Percentiles rank a stretch among this genome's conserved stretches.
phyloP scores from a whole-genome alignment of 2,113 vertebrate species.

The Callionymus lyra region DNA sequence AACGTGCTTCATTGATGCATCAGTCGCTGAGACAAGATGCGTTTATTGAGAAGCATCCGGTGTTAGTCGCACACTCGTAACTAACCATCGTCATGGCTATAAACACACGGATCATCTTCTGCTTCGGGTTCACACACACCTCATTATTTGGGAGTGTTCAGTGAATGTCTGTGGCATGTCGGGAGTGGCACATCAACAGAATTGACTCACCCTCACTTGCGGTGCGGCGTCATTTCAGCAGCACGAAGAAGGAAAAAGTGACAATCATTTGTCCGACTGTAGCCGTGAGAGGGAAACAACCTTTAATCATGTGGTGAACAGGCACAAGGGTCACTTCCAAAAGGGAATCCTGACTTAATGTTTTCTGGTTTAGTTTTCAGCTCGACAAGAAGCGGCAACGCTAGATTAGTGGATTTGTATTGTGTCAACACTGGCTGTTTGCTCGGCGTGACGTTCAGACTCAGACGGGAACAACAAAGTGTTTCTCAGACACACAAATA shows the following conservation, averaged over 20 bases:
- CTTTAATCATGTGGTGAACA: not conserved
- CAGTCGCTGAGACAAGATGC: not conserved
- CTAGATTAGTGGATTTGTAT: slow-evolving; percentile 11
- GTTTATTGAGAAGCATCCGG: not conserved
- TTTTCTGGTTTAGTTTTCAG: slow-evolving; percentile 4
- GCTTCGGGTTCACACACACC: slow-evolving; percentile 33
- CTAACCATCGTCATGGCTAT: slow-evolving; percentile 4
- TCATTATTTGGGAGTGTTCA: slow-evolving; percentile 43
- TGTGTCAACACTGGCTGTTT: slow-evolving; percentile 48
- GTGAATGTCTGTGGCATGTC: slow-evolving; percentile 42
- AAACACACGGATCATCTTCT: slow-evolving; percentile 16
- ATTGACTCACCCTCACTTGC: slow-evolving; percentile 12
- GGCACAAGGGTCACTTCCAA: no score
- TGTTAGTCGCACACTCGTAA: not conserved
- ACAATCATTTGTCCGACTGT: no score
- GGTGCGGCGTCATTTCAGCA: no score
- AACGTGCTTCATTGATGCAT: not conserved
- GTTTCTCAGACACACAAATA: slow-evolving; percentile 11
- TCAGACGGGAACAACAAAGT: slow-evolving; percentile 2
- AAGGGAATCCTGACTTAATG: no score
- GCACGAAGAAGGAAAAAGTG: no score
- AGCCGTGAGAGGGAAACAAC: not conserved
- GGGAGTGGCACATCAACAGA: slow-evolving; percentile 28
- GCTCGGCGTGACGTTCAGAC: slow-evolving; percentile 12
- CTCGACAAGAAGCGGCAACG: slow-evolving; percentile 9